Evolutionary conservation across 2,797 vertebrate genomes (phyloP), one percentile per base, ranked within the genome.

Genomic region (Trachurus trachurus): DNA sequence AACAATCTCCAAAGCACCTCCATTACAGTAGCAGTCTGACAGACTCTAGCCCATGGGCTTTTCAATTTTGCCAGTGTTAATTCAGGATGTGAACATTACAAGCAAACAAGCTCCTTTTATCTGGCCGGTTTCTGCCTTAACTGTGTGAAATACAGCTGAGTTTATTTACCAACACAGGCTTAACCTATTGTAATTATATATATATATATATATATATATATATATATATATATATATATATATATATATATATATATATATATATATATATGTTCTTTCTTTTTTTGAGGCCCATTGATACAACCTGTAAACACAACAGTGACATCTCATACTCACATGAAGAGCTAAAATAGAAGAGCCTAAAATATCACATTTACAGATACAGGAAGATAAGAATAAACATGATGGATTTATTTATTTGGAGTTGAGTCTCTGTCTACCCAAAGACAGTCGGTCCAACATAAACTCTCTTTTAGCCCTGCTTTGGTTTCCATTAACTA

Each of bases 1-100:
- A 57, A 68, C 19, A 47, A 74, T 88, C 80, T 87, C 77, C 78
- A 88, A 80, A 88, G 78, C 67, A 81, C 75, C 85, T 81, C 79
- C 69, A 91, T 90, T 90, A 88, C 87, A 88, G 86, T 74, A 57
- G 74, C 63, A 71, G 78, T 71, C 74, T 90, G 84, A 90, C 79
- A 81, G 74, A 26, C 26, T 89, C 63, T 80, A 2, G 78, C 85
- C 87, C 74, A 52, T 71, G 82, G 88, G 88, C 78, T 86, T 87
- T 85, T 82, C 68, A 80, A 82, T 76, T 84, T 78, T 22, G 19
- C 76, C 67, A 50, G 62, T 69, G 82, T 89, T 88, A 90, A 87
- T 90, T 74, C 86, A 74, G 69, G 69, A 87, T 74, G 60, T 66
- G 84, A 88, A 87, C 81, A 88, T 82, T 76, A 75, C 61, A 60